Evolutionary conservation across 2,113 vertebrate genomes (phyloP), one percentile per base, ranked within the genome.

Genomic region (Lepus europaeus): DNA sequence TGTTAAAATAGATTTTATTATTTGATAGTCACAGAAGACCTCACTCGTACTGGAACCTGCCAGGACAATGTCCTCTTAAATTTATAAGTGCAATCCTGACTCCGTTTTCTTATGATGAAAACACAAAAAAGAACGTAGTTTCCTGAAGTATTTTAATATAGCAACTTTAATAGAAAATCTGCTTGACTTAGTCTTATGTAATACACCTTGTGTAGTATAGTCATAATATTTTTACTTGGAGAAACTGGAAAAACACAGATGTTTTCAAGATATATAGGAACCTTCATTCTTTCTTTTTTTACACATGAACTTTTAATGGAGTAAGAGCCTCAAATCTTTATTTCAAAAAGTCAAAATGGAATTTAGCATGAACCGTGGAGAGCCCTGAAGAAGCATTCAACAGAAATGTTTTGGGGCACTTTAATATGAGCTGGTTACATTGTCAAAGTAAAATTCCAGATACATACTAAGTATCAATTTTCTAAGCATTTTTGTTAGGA

Each of bases 1-100:
- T 76, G 68, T 77, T 94, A 61, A 89, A 91, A 89, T 13, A 78
- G 79, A 89, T 73, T 69, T 93, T 89, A 73, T 82, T 92, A 51
- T 64, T 82, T 90, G 74, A 51, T n/a, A 89, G 72, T 68, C 90
- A 87, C 3, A 87, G 79, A 95, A 85, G 63, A 39, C 31, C 73
- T 92, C 76, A 76, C 33, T 14, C 74, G n/a, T 36, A 49, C 22
- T 70, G 39, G 33, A 27, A 92, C 77, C 80, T 77, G 17, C n/a
- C 89, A 90, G 6, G 49, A 87, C 84, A 89, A 80, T 12, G 25
- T 87, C 36, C 68, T 94, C 56, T 93, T 87, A 84, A 83, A 87
- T 45, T 91, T 94, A 70, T 69, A 80, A 95, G 86, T 87, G 49
- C 9, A 70, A 63, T 45, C 39, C 13, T 69, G 63, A 66, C 7